Evolutionary conservation across 2,888 invertebrate species (phyloP).

Genomic region (Koerneria pararmatus): DNA sequence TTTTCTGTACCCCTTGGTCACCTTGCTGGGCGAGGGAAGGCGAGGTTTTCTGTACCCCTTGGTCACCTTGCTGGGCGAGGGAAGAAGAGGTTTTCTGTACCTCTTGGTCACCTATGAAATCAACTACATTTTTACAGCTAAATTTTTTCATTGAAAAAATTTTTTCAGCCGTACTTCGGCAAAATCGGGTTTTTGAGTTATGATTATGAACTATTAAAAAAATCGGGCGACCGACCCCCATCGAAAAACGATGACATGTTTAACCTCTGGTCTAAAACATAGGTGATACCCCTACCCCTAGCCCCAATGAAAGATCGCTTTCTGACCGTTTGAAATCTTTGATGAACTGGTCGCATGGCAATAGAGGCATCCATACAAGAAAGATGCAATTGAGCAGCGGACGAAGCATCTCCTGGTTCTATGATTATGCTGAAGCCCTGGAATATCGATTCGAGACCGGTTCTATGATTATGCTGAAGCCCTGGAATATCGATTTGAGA

Average conservation of each 20-base stretch:
- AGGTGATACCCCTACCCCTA: no score
- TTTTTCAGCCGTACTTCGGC: slow-evolving; percentile 5
- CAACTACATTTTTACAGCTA: no score
- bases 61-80: no score
- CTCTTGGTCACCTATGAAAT: no score
- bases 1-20: no score
- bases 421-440: slow-evolving; percentile 91
- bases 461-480: slow-evolving; percentile 95
- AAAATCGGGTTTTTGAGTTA: slow-evolving; percentile 9
- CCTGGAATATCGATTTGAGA: slow-evolving; percentile 61
- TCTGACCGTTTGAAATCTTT: slow-evolving; percentile 89
- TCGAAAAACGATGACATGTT: slow-evolving; percentile 4
- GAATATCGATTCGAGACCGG: slow-evolving; percentile 67
- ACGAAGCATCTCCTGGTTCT: slow-evolving; percentile 90
- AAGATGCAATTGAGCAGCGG: slow-evolving; percentile 64
- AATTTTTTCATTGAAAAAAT: no score
- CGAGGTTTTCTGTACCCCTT: no score
- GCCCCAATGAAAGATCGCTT: not conserved
- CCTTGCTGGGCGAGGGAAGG: no score
- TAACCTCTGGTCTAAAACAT: no score
- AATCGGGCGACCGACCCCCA: no score
- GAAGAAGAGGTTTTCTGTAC: no score
- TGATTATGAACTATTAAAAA: slow-evolving; percentile 9
- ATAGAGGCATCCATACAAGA: slow-evolving; percentile 97
- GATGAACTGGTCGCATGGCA: slow-evolving; percentile 92